These are phyloP conservation scores for Drosophila falleni DNA, from an alignment of 2,888 invertebrate species.

Conservation along the genomic window DNA sequence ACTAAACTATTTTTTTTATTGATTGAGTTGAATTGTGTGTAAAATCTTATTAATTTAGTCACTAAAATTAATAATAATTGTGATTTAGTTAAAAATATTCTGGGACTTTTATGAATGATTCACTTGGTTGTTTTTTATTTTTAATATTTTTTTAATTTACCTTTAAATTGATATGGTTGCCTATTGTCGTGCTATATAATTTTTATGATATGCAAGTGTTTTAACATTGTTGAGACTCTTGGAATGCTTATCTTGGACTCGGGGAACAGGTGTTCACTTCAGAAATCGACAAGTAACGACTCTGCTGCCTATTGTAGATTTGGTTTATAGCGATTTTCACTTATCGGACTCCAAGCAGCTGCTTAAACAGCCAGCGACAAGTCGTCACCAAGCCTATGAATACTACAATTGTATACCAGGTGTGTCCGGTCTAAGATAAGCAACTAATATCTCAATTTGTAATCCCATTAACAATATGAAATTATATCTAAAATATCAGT, in stretches of 20 bases:
- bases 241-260: conserved; percentile 42
- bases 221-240: conserved; percentile 28
- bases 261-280: conserved; percentile 60
- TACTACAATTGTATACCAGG: conserved; percentile 27
- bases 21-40: neutral
- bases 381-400: conserved; percentile 9
- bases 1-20: neutral
- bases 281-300: conserved; percentile 22
- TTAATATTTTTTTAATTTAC: neutral
- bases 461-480: conserved; percentile 6
- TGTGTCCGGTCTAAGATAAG: conserved; percentile 32
- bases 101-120: conserved; percentile 19
- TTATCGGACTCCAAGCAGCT: conserved; percentile 52
- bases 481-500: neutral
- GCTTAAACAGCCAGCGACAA: conserved; percentile 21
- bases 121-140: conserved; percentile 4
- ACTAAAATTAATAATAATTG: neutral
- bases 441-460: conserved; percentile 19
- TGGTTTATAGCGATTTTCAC: conserved; percentile 36
- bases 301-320: conserved; percentile 12
- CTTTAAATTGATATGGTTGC: neutral
- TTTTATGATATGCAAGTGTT: conserved; percentile 57
- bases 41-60: neutral
- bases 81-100: neutral
- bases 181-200: conserved; percentile 16